A percentile compares a stretch with the other conserved stretches of the same genome.
Evolutionary conservation across 2,888 invertebrate species (phyloP).

Genomic region (Drosophila mettleri): DNA sequence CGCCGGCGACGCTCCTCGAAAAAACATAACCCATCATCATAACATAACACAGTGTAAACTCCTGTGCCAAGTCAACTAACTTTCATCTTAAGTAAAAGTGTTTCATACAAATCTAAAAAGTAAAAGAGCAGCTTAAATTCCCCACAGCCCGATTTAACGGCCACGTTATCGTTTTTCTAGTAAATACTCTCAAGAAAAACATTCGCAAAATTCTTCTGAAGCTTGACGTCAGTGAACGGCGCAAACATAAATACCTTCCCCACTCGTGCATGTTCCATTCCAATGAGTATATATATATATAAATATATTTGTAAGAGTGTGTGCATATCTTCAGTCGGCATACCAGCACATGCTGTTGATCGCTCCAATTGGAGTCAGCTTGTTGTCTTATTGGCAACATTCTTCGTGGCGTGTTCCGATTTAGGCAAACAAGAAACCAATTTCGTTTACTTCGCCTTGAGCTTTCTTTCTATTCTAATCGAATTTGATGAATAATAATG

Average conservation of each 20-base stretch:
- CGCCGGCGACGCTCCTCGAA: conserved; percentile 45
- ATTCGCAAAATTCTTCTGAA: conserved; percentile 32
- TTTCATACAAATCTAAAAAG: conserved; percentile 13
- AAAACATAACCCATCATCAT: conserved; percentile 3
- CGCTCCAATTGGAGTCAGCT: conserved; percentile 52
- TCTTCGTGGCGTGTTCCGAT: conserved; percentile 41
- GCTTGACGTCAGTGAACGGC: conserved; percentile 34
- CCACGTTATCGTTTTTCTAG: conserved; percentile 63
- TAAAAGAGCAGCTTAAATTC: conserved; percentile 7
- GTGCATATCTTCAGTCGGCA: conserved; percentile 25
- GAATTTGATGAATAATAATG: conserved; percentile 26
- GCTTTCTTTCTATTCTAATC: conserved; percentile 8
- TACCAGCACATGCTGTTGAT: conserved; percentile 19
- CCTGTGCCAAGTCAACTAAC: conserved; percentile 14
- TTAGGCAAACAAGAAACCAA: conserved; percentile 3
- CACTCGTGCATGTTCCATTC: conserved; percentile 5
- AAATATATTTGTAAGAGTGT: background rate
- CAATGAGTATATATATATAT: background rate
- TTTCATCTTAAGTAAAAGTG: conserved; percentile 48
- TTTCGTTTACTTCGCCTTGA: conserved; percentile 5
- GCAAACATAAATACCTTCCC: conserved; percentile 7
- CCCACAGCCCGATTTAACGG: conserved; percentile 9
- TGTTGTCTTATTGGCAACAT: conserved; percentile 44
- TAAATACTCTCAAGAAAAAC: conserved; percentile 19
- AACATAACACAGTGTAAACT: conserved; percentile 18